Evolutionary conservation across 2,797 vertebrate genomes (phyloP).

Genomic region (Philypnodon macrostomus): DNA sequence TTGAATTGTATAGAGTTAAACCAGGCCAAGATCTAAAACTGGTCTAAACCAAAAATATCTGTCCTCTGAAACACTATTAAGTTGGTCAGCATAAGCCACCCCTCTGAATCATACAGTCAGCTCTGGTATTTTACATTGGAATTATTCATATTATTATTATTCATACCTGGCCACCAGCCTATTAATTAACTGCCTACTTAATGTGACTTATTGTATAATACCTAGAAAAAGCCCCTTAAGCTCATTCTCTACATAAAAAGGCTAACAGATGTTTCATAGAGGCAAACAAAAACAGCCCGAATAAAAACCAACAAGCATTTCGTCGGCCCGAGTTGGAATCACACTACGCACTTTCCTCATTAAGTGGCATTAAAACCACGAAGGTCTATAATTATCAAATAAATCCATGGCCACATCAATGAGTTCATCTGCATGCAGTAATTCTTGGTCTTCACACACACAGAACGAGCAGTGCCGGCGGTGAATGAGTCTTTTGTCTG

Average conservation of each 20-base stretch:
- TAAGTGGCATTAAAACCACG: conserved; percentile 76
- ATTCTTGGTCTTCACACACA: conserved; percentile 62
- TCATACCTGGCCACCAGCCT: conserved; percentile 41
- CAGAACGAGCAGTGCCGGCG: conserved; percentile 61
- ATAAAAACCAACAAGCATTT: conserved; percentile 63
- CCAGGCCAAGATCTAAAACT: no score
- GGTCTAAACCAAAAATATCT: no score
- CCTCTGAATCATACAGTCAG: no score
- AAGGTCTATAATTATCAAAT: conserved; percentile 80
- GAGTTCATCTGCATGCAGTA: conserved; percentile 70
- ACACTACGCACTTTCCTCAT: conserved; percentile 69
- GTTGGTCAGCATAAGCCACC: no score
- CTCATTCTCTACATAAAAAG: no score
- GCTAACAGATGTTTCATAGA: conserved; percentile 60
- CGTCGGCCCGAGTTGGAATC: conserved; percentile 60
- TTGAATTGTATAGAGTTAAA: no score
- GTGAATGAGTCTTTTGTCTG: conserved; percentile 76
- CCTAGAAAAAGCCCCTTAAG: conserved; percentile 23
- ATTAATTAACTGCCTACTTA: conserved; percentile 49
- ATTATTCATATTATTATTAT: conserved; percentile 11
- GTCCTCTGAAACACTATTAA: no score
- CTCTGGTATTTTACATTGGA: conserved; percentile 28
- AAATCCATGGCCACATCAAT: conserved; percentile 74
- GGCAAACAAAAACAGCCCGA: conserved; percentile 60
- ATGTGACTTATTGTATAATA: conserved; percentile 36